Percentiles rank a stretch among this genome's conserved stretches.
Evolutionary conservation across 1,140 invertebrate species (phyloP).

Genomic region (Camponotus vicinus): DNA sequence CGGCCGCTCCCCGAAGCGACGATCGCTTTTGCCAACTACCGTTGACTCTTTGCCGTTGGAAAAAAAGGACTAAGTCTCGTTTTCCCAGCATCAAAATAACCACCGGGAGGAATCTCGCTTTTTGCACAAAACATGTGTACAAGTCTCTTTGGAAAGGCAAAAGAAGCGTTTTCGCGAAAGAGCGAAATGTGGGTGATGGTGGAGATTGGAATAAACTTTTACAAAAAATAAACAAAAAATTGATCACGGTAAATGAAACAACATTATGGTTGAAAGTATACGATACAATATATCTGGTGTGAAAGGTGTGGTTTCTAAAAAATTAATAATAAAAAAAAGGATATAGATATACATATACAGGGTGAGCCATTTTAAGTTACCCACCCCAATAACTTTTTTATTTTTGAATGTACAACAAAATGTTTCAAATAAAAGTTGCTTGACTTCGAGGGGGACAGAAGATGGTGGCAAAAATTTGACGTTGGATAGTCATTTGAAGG

Average conservation of each 20-base stretch:
- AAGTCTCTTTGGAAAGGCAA: not conserved
- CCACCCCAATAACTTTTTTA: too few relatives aligned
- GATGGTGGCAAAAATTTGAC: too few relatives aligned
- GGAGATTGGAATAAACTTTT: not conserved
- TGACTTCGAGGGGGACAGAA: too few relatives aligned
- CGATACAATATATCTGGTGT: too few relatives aligned
- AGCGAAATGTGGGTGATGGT: too few relatives aligned
- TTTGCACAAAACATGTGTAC: not conserved
- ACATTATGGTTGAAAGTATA: too few relatives aligned
- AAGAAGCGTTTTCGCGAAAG: not conserved
- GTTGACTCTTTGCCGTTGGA: slow-evolving; percentile 69
- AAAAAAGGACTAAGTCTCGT: slow-evolving; percentile 44
- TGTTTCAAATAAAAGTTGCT: too few relatives aligned
- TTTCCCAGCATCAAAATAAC: slow-evolving; percentile 3
- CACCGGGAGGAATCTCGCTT: not conserved
- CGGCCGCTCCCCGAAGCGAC: slow-evolving; percentile 61
- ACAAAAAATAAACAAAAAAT: not conserved
- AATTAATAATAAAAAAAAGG: not conserved
- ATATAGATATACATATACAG: not conserved
- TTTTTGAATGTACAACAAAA: too few relatives aligned
- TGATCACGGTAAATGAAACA: too few relatives aligned
- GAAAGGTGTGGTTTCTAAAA: too few relatives aligned
- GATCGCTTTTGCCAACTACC: slow-evolving; percentile 43
- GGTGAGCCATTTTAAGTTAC: too few relatives aligned
- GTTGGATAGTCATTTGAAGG: too few relatives aligned